These are phyloP conservation scores for Philhelius pedissequus DNA, from an alignment of 2,888 invertebrate species.

Conservation along the genomic window DNA sequence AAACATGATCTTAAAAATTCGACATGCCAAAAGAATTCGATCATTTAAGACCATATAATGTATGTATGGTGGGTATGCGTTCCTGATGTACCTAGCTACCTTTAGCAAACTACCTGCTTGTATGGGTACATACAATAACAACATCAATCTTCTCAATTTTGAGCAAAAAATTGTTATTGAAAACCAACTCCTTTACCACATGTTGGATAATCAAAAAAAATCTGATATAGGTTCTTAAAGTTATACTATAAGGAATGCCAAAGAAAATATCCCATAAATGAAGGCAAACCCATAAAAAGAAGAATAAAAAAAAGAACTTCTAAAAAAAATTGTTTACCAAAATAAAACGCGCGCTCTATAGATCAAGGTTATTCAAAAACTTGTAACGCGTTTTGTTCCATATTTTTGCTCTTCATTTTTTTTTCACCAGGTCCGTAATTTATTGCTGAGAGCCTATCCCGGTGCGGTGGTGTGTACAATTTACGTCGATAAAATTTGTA, in stretches of 20 bases:
- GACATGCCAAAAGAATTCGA: conserved; percentile 4
- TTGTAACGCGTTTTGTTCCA: conserved; percentile 49
- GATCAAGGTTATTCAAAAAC: conserved; percentile 50
- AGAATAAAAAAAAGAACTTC: conserved; percentile 13
- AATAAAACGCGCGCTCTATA: conserved; percentile 60
- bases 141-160: conserved; percentile 11
- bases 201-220: conserved; percentile 18
- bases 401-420: too few relatives aligned
- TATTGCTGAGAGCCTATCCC: not conserved
- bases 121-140: not conserved
- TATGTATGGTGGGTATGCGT: too few relatives aligned
- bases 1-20: not conserved
- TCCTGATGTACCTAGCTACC: not conserved
- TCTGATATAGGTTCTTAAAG: not conserved
- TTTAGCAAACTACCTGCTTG: not conserved
- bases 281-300: not conserved
- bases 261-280: not conserved
- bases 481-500: too few relatives aligned
- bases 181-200: conserved; percentile 48
- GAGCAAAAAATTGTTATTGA: conserved; percentile 42
- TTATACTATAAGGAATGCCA: conserved; percentile 3
- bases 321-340: conserved; percentile 59
- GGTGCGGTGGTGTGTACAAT: too few relatives aligned
- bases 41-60: conserved; percentile 5
- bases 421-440: not conserved